Evolutionary conservation across 92 coral and sea anemone genomes (phyloP).

Genomic region (Micromussa lordhowensis): DNA sequence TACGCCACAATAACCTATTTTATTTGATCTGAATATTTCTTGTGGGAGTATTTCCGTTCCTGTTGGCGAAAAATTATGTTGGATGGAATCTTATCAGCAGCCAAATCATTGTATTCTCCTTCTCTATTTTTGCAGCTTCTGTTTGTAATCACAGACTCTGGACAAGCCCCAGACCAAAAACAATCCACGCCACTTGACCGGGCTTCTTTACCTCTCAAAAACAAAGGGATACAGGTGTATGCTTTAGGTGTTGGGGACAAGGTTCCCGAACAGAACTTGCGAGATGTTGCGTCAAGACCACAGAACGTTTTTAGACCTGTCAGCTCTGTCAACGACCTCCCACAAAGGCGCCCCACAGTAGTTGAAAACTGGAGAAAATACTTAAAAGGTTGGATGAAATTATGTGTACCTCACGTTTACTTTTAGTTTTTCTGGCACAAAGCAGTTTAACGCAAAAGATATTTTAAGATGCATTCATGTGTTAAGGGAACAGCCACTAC

Average conservation of each 20-base stretch:
- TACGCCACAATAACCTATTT: no score
- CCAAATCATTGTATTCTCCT: not conserved
- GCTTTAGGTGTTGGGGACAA: conserved; percentile 66
- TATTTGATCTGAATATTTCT: no score
- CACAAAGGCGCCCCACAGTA: conserved; percentile 41
- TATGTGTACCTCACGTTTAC: not conserved
- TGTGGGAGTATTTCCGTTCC: no score
- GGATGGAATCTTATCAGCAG: not conserved
- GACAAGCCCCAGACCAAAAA: conserved; percentile 59
- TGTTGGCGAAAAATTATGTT: not conserved
- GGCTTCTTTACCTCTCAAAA: conserved; percentile 63
- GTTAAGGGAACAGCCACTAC: not conserved
- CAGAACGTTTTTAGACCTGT: conserved; percentile 37
- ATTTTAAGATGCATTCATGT: not conserved
- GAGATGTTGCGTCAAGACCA: conserved; percentile 59
- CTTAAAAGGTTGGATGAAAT: conserved; percentile 40
- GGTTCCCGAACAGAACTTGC: conserved; percentile 49
- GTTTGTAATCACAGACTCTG: conserved; percentile 66
- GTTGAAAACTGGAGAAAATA: conserved; percentile 51
- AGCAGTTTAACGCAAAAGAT: not conserved
- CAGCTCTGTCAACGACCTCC: conserved; percentile 44
- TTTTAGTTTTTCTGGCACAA: not conserved
- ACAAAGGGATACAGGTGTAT: conserved; percentile 59
- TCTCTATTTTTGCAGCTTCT: conserved; percentile 47
- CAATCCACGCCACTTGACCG: conserved; percentile 63